A percentile compares a stretch with the other conserved stretches of the same genome.
phyloP scores from a whole-genome alignment of 2,888 invertebrate genomes.

The Drosophila acutilabella region DNA sequence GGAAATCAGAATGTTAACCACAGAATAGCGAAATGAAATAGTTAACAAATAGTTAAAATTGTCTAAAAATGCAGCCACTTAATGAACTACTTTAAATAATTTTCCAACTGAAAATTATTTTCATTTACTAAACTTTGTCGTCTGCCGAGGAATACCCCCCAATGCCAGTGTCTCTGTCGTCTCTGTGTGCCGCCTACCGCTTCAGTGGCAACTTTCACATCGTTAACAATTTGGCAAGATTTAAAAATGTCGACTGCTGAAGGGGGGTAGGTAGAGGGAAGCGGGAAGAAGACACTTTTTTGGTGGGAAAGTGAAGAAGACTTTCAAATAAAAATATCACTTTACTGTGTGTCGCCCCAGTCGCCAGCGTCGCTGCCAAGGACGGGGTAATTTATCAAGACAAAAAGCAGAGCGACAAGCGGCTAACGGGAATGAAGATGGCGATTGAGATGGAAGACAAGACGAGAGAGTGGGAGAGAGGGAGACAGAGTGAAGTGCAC shows the following conservation, averaged over 20 bases:
- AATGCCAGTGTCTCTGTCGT: constrained; percentile 7
- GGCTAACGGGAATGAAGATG: constrained; percentile 3
- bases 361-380: constrained; percentile 69
- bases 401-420: constrained; percentile 60
- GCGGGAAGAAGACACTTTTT: neutral
- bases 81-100: constrained; percentile 81
- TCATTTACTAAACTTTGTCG: constrained; percentile 76
- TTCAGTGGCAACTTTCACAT: constrained; percentile 75
- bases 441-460: constrained; percentile 12
- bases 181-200: constrained; percentile 22
- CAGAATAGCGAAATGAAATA: constrained; percentile 48
- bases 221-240: constrained; percentile 81
- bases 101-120: constrained; percentile 76
- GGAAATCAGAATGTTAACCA: constrained; percentile 27
- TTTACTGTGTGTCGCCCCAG: constrained; percentile 75
- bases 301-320: constrained; percentile 10
- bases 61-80: constrained; percentile 65
- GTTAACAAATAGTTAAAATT: constrained; percentile 67
- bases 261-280: neutral
- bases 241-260: constrained; percentile 68
- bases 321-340: constrained; percentile 78
- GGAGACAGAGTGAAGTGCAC: constrained; percentile 42
- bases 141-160: constrained; percentile 36
- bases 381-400: constrained; percentile 81
- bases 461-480: constrained; percentile 24